phyloP scores from a whole-genome alignment of 2,797 vertebrate species.

The Lophotriccus pileatus region DNA sequence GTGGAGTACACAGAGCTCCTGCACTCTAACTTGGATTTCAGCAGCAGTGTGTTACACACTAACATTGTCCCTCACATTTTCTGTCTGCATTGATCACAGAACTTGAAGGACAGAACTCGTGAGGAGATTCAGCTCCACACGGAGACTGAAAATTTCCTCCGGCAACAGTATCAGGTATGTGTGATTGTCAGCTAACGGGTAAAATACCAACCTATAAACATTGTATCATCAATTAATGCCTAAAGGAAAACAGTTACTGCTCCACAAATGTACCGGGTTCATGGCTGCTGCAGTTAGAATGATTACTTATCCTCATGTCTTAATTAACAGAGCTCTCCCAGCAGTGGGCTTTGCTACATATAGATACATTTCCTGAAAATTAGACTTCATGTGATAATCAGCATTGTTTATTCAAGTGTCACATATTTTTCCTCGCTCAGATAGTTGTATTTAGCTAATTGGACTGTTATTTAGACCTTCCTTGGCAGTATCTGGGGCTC shows the following conservation, averaged over 20 bases:
- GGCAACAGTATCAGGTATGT: slow-evolving; percentile 76
- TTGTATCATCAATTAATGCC: not conserved
- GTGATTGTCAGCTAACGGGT: not conserved
- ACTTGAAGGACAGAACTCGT: slow-evolving; percentile 69
- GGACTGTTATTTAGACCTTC: not conserved
- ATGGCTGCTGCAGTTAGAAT: not conserved
- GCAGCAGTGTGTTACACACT: not conserved
- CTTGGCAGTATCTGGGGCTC: not conserved
- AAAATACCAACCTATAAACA: not conserved
- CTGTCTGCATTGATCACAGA: slow-evolving; percentile 64
- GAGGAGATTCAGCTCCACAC: slow-evolving; percentile 78
- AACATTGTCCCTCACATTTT: not conserved
- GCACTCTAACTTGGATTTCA: not conserved
- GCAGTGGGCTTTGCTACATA: not conserved
- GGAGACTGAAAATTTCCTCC: slow-evolving; percentile 79
- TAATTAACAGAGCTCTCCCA: not conserved
- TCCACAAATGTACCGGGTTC: not conserved
- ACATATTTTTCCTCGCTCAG: not conserved
- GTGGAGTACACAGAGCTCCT: not conserved
- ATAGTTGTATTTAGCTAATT: not conserved
- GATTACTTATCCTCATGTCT: not conserved
- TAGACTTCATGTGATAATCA: not conserved
- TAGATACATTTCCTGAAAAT: not conserved
- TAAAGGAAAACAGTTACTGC: not conserved
- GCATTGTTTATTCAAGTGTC: not conserved